Evolutionary conservation across 2,113 vertebrate genomes (phyloP), one percentile per base, ranked within the genome.

Genomic region (Nymphicus hollandicus): DNA sequence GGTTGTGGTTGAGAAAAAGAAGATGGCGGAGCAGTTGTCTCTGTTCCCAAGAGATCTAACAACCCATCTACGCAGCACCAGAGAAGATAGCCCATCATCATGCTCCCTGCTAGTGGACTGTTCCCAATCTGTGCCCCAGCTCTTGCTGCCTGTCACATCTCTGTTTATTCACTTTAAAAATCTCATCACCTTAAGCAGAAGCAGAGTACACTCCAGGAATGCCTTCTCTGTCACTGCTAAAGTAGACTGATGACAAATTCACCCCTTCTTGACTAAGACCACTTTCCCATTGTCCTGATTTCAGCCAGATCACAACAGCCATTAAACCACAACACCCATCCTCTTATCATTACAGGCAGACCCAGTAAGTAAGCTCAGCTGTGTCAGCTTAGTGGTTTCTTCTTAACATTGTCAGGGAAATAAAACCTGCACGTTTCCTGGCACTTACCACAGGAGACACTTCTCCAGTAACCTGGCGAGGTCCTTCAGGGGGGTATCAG

Each of bases 211-310:
- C 58, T 86, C 79, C 88, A 95, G 64, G 68, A 90, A 83, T 89
- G 88, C 70, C 79, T 47, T 83, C 80, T 70, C 71, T 91, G 24
- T 52, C 74, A 60, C 50, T 83, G 76, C 39, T 69, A 64, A 89
- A 86, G 61, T 35, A 47, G 60, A 77, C 25, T 73, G 85, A 85
- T 77, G 84, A 80, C 74, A 89, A 95, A 95, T 82, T 77, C 78
- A 76, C 18, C 49, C n/a, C 43, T 91, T 92, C 63, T 85, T 85
- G 64, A 29, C n/a, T 50, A 66, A 85, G 81, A 85, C 87, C 1
- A 0, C 41, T 91, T 85, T 91, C 60, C 63, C 41, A 4, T n/a
- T 58, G 33, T n/a, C 55, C 55, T 22, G 55, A 33, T n/a, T 33
- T 56, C 55, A 56, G 55, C 55, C 55, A n/a, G 18, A n/a, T 19